Base-by-base conservation (phyloP, 92 coral and sea anemone species). In the Phenganax stokvisi region DNA sequence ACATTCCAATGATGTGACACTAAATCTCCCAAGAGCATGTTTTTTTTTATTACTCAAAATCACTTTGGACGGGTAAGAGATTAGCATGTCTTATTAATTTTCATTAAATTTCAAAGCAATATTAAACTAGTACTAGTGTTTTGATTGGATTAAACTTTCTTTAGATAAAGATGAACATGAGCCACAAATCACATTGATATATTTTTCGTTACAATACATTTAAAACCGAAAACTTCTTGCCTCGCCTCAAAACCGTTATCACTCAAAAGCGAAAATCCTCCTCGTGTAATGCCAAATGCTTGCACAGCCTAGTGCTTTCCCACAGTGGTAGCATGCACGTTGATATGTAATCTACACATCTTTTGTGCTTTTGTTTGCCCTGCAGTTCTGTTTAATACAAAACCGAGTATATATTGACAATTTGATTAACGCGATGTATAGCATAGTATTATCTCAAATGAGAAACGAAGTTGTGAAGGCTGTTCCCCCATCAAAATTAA, bases 21-120 rank as follows among this genome's bases (percentile, higher is more conserved):
- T 51, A 68, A 68, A 53, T n/a, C 37, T 68, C 56, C 56, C n/a
- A 51, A 55, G 5, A 60, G 20, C 70, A n/a, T 6, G 53, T 63
- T 9, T 72, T 75, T 51, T 73, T 51, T 65, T 63, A 71, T 62
- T 63, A 20, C 6, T 12, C 44, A 6, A 68, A 30, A 30, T 68
- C 47, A 37, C 4, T 68, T 68, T 30, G 54, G 52, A 68, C 73
- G 73, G 54, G 53, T 30, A 68, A 68, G 52, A 68, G 31, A 68
- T 68, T 68, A 68, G 54, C 53, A 68, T 37, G 54, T 28, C 47
- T 68, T 68, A 68, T 68, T 30, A 68, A 37, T 37, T 37, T 5
- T 37, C 47, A 37, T 37, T 37, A 37, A 1, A 37, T 37, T 37
- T 37, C 47, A 37, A 37, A 37, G 47, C 47, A 37, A 37, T 37